Percentiles rank a stretch among this genome's conserved stretches.
Conservation (phyloP, 2,797 vertebrate genomes). For the Danio tinwini region DNA sequence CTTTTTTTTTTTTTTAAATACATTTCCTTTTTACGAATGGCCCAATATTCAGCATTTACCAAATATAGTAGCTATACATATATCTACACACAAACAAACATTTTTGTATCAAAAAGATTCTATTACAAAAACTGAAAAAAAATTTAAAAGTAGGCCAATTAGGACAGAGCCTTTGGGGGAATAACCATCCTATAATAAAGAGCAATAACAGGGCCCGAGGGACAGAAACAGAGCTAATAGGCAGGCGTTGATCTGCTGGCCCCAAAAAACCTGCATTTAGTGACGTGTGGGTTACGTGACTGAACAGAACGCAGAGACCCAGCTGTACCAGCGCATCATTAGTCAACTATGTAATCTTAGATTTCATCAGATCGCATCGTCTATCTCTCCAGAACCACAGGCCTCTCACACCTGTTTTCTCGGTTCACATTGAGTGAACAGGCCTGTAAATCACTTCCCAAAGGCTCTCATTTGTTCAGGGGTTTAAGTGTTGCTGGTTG, state of each 20-base stretch:
- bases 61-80: too few relatives aligned
- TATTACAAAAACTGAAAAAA: not conserved
- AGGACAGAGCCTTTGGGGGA: not conserved
- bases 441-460: constrained; percentile 79
- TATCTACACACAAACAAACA: not conserved
- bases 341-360: constrained; percentile 57
- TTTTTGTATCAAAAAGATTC: not conserved
- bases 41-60: too few relatives aligned
- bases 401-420: constrained; percentile 65
- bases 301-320: constrained; percentile 57
- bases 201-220: constrained; percentile 33
- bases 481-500: constrained; percentile 73
- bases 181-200: constrained; percentile 22
- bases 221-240: constrained; percentile 3
- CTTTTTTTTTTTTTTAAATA: too few relatives aligned
- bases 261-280: constrained; percentile 41
- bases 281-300: constrained; percentile 35
- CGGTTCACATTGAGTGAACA: constrained; percentile 56
- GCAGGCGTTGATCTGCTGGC: constrained; percentile 8
- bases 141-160: not conserved
- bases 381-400: constrained; percentile 55
- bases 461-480: constrained; percentile 80
- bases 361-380: constrained; percentile 64
- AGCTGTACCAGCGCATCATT: constrained; percentile 62
- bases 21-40: too few relatives aligned